Evolutionary conservation across 2,797 vertebrate genomes (phyloP), one percentile per base, ranked within the genome.

Genomic region (Muraenolepis orangiensis): DNA sequence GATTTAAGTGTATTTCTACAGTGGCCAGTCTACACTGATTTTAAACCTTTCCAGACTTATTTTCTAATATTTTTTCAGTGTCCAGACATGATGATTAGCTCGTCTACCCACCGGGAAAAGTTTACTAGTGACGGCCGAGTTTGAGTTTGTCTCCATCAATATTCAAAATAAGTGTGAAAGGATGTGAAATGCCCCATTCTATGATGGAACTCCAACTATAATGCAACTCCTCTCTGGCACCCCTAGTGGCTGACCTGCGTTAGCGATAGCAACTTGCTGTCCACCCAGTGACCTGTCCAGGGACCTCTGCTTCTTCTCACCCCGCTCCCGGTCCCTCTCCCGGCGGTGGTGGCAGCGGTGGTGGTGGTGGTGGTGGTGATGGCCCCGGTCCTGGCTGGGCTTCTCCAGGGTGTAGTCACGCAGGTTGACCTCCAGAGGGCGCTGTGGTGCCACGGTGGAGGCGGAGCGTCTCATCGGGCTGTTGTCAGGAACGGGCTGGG

Each of bases 381-480:
- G 93, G 0, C 89, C 80, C 70, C 94, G 92, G 51, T 96, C 94
- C 0, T 94, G 94, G 0, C 90, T 92, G 28, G 94, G 92, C 11
- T 93, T 91, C 78, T 95, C 96, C 80, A 95, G 64, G 78, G 90
- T 88, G 40, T 93, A 94, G 51, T 94, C 94, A 0, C 91, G 94
- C 64, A 95, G 88, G 66, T 93, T 94, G 46, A 94, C 90, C 90
- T 94, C 88, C 0, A 91, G 95, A 23, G 94, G 89, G 0, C 93
- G 94, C 84, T 93, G 93, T 0, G 96, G 94, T 0, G 95, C 86
- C 90, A 96, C 91, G 0, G 96, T 96, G 86, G 97, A 98, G 30
- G 94, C 91, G 0, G 97, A 98, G 68, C 95, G 96, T 80, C 95
- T 97, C 96, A 98, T 96, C 16, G 95, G 94, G 80, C 95, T 96